Evolutionary conservation across 2,797 vertebrate genomes (phyloP).

Genomic region (Melanitta fusca): DNA sequence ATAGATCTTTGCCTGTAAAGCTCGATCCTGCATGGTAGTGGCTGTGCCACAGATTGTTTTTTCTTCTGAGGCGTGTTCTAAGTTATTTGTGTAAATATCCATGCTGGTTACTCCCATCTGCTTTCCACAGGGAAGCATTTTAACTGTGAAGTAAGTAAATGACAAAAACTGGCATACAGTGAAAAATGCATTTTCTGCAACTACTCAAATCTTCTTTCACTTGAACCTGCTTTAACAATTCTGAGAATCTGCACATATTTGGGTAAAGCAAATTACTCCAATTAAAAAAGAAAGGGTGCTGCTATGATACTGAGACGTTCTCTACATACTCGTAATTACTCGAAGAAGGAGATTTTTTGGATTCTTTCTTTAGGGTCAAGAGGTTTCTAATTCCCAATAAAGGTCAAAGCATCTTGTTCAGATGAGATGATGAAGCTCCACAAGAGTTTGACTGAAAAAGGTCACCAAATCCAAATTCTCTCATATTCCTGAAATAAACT

Average conservation of each 20-base stretch:
- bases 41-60: neutral
- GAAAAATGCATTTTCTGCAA: neutral
- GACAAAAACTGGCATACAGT: neutral
- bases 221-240: neutral
- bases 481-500: conserved; percentile 33
- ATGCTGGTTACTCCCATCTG: neutral
- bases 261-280: neutral
- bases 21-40: neutral
- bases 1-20: neutral
- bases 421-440: conserved; percentile 24
- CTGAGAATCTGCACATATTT: neutral
- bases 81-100: neutral
- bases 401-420: conserved; percentile 38
- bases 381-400: conserved; percentile 35
- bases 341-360: neutral
- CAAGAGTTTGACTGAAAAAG: conserved; percentile 21
- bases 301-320: neutral
- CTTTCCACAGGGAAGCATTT: neutral
- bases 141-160: neutral
- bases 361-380: conserved; percentile 3
- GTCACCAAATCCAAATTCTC: conserved; percentile 44
- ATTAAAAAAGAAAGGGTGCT: conserved; percentile 21
- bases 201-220: neutral
- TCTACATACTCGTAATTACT: neutral
- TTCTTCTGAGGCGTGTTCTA: neutral